Conservation (phyloP, 2,113 vertebrate species). For the Oceanodroma tethys region DNA sequence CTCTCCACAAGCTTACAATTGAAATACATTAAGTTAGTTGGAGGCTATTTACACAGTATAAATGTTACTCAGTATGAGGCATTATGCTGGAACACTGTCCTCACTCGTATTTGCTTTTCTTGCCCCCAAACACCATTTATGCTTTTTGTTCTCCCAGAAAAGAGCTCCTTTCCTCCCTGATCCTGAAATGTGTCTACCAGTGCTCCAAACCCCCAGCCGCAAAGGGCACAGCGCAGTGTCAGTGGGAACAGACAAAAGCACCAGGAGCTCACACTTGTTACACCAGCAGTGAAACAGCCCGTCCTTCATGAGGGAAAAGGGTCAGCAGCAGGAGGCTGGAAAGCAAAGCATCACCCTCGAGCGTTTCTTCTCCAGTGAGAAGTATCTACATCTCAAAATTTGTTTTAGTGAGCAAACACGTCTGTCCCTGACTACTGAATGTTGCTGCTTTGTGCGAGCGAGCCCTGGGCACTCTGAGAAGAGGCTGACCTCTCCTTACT, state of each 20-base stretch:
- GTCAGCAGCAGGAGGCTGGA: neutral
- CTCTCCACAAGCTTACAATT: neutral
- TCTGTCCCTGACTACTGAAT: neutral
- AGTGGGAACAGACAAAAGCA: neutral
- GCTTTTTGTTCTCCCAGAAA: neutral
- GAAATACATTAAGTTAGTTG: neutral
- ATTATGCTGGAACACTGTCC: neutral
- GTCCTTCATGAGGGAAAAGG: neutral
- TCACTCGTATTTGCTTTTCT: neutral
- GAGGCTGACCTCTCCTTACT: constrained; percentile 9
- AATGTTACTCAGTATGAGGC: neutral
- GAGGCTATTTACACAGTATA: neutral
- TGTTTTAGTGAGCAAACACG: neutral
- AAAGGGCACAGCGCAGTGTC: accelerated
- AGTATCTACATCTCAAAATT: neutral
- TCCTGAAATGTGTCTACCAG: neutral
- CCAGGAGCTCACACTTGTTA: neutral
- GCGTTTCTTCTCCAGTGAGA: neutral
- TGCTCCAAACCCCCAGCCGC: neutral
- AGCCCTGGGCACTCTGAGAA: neutral
- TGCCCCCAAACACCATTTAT: neutral
- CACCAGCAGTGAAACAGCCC: neutral
- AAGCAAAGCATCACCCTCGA: neutral
- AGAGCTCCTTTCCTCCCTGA: neutral
- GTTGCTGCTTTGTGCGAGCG: neutral